Evolutionary conservation across 1,140 invertebrate genomes (phyloP).

Genomic region (Galendromus occidentalis): DNA sequence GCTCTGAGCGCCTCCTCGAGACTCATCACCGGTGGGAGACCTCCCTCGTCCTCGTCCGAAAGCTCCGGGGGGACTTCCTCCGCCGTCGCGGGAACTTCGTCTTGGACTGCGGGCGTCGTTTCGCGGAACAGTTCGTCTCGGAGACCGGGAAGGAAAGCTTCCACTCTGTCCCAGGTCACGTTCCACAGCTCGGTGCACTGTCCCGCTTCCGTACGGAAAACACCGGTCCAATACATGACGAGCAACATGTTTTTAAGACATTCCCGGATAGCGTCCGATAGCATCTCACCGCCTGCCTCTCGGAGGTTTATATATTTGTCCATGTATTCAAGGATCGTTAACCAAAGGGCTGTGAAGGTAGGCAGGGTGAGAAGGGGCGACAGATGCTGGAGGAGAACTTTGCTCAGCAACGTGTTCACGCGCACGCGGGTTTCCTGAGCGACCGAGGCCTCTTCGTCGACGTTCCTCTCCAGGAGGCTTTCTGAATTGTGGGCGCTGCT

Average conservation of each 20-base stretch:
- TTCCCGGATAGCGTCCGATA: slow-evolving; percentile 83
- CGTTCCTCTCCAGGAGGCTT: slow-evolving; percentile 45
- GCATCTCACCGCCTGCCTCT: slow-evolving; percentile 53
- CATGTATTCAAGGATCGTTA: slow-evolving; percentile 64
- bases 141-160: slow-evolving; percentile 61
- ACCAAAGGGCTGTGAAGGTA: slow-evolving; percentile 69
- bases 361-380: slow-evolving; percentile 56
- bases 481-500: too few relatives aligned
- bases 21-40: background rate
- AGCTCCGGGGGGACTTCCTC: background rate
- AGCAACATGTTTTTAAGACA: slow-evolving; percentile 92
- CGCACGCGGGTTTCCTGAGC: slow-evolving; percentile 60
- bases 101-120: background rate
- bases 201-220: slow-evolving; percentile 36
- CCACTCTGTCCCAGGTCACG: slow-evolving; percentile 75
- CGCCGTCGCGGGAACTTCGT: too few relatives aligned
- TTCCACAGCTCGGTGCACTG: slow-evolving; percentile 44
- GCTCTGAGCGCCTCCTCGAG: slow-evolving; percentile 1
- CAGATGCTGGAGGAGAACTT: slow-evolving; percentile 86
- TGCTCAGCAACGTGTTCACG: slow-evolving; percentile 71
- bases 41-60: background rate
- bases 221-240: slow-evolving; percentile 84
- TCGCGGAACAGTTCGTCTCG: slow-evolving; percentile 45
- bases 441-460: slow-evolving; percentile 36
- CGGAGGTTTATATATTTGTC: slow-evolving; percentile 64